Base-by-base conservation (phyloP, 2,888 invertebrate genomes). In the Griposia aprilina region DNA sequence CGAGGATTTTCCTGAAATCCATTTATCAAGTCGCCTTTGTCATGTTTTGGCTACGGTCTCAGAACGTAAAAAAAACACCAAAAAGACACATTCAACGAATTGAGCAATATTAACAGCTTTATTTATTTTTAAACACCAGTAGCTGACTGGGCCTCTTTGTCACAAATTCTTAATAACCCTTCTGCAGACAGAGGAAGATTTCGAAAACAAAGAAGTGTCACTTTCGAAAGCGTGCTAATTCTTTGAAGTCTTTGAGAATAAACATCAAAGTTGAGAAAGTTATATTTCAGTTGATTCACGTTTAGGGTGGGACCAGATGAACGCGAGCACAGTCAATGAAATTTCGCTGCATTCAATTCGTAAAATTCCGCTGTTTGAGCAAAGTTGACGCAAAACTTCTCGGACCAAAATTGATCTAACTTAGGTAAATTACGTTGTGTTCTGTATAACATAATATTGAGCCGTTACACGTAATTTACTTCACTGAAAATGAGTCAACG, bases 121-220 rank as follows among this genome's bases (percentile, higher is more conserved):
- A 74, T 67, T 83, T 83, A 79, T 74, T 83, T 83, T 70, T 77
- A 55, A 68, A 55, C 52, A 3, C 23, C 45, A 17, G 30, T 48
- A 26, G 52, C 26, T 36, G 50, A 78, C 52, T 71, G 65, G 45
- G 52, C 48, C 13, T 68, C 83, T 69, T 77, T 66, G 78, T 74
- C 60, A 74, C 36, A n/a, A 45, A 57, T 77, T 63, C 55, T 52
- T 72, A 41, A 52, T 71, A 83, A 84, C 41, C 23, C 79, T 67
- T 63, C 60, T 17, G 45, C 26, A 69, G 72, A 60, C 78, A 68
- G 48, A 55, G 36, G 62, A 50, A 65, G 13, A 76, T 79, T 76
- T 72, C 26, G 60, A 66, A 52, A 75, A 87, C 81, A 87, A 85
- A 81, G 85, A 81, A 73, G 20, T 57, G 45, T 66, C 59, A 60